Evolutionary conservation across 2,113 vertebrate genomes (phyloP).

Genomic region (Boleophthalmus pectinirostris): DNA sequence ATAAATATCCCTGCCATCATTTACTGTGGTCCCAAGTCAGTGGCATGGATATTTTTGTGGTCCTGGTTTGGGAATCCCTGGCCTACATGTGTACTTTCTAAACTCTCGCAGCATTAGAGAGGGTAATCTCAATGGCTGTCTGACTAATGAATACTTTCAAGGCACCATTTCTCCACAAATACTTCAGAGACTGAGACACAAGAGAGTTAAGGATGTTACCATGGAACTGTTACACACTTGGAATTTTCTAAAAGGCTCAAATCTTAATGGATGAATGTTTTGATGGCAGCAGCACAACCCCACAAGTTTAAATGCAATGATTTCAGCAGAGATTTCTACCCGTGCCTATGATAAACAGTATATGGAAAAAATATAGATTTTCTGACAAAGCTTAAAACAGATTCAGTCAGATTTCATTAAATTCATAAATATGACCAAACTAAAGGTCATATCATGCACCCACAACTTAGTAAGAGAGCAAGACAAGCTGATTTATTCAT

Average conservation of each 20-base stretch:
- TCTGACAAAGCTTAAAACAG: no score
- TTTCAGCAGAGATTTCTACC: no score
- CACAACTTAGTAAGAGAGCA: no score
- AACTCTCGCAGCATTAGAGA: slow-evolving; percentile 36
- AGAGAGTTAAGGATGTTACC: slow-evolving; percentile 44
- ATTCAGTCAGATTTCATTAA: no score
- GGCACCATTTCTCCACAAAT: slow-evolving; percentile 56
- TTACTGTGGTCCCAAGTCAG: no score
- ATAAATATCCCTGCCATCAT: no score
- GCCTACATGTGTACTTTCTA: slow-evolving; percentile 36
- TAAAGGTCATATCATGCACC: no score
- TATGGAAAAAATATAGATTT: no score
- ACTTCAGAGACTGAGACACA: slow-evolving; percentile 54
- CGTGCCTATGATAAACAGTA: neutral
- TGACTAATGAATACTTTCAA: slow-evolving; percentile 64
- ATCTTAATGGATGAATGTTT: neutral
- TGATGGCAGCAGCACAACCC: neutral
- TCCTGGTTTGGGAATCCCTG: neutral
- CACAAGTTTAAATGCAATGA: no score
- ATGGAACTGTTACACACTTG: slow-evolving; percentile 25
- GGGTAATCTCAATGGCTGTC: slow-evolving; percentile 49
- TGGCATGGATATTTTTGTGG: no score
- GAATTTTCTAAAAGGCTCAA: slow-evolving; percentile 8
- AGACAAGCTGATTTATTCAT: no score
- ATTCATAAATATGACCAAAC: no score